Evolutionary conservation across 1,140 invertebrate species (phyloP).

Genomic region (Calephelis nemesis): DNA sequence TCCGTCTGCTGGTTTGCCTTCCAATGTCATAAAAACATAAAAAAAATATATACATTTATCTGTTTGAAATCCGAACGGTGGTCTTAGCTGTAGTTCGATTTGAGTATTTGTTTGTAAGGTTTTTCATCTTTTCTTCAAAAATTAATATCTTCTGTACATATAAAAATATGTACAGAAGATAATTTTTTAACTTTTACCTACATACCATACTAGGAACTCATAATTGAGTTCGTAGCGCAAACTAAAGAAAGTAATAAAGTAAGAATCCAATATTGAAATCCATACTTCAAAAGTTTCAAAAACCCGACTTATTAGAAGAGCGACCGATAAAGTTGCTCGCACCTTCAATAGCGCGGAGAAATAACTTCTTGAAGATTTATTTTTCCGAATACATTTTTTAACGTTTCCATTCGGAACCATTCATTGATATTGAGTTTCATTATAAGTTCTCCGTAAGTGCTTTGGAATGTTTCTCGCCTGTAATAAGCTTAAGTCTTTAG

Average conservation of each 20-base stretch:
- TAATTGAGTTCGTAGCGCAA: constrained; percentile 5
- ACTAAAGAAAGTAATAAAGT: constrained; percentile 43
- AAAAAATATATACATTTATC: neutral
- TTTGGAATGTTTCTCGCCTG: constrained; percentile 52
- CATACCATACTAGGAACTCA: neutral
- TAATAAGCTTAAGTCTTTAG: constrained; percentile 53
- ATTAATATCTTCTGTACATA: too few relatives aligned
- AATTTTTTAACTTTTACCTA: too few relatives aligned
- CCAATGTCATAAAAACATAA: too few relatives aligned
- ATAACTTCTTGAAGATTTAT: constrained; percentile 68
- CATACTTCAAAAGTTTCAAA: constrained; percentile 62
- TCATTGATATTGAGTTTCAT: constrained; percentile 70
- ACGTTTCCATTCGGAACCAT: constrained; percentile 50
- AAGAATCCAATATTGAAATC: constrained; percentile 72
- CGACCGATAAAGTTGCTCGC: constrained; percentile 57
- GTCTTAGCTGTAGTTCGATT: too few relatives aligned
- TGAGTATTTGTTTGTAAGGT: too few relatives aligned
- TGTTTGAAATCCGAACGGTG: neutral
- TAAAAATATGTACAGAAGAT: neutral
- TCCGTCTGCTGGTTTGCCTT: too few relatives aligned
- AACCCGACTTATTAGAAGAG: constrained; percentile 62
- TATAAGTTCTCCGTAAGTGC: constrained; percentile 60
- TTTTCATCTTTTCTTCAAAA: too few relatives aligned
- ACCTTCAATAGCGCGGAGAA: constrained; percentile 54
- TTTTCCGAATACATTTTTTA: constrained; percentile 63